phyloP scores from a whole-genome alignment of 2,888 invertebrate genomes.

The Pardosa pseudoannulata region DNA sequence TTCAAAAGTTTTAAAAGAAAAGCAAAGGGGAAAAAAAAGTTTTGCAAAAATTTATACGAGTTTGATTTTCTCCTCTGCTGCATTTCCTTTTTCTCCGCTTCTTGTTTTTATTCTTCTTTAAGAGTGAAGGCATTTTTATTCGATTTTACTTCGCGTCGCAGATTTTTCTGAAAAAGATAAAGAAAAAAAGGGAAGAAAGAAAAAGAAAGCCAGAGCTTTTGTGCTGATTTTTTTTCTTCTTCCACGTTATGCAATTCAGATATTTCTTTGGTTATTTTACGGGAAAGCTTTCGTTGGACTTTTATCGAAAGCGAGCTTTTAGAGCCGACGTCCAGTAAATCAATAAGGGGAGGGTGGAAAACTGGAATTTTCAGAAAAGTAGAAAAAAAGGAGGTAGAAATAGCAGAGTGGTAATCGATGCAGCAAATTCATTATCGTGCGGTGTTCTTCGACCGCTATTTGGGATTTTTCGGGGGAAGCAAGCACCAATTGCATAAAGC shows the following conservation, averaged over 20 bases:
- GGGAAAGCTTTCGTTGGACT: conserved; percentile 57
- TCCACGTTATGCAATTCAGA: conserved; percentile 62
- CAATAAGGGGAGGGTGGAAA: conserved; percentile 39
- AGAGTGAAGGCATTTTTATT: conserved; percentile 70
- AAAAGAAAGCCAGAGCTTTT: conserved; percentile 35
- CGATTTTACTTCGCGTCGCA: conserved; percentile 66
- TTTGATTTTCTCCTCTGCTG: conserved; percentile 67
- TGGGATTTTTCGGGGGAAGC: conserved; percentile 17
- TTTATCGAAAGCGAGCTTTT: conserved; percentile 67
- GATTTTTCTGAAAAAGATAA: conserved; percentile 35
- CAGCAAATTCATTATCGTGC: conserved; percentile 65
- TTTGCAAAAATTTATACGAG: conserved; percentile 60
- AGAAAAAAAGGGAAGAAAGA: conserved; percentile 20
- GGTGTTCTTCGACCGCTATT: conserved; percentile 44
- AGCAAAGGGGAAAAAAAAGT: neutral
- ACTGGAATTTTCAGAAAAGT: neutral
- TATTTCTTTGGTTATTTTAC: conserved; percentile 68
- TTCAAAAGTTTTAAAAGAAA: conserved; percentile 59
- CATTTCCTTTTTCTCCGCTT: conserved; percentile 32
- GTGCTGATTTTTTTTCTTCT: conserved; percentile 28
- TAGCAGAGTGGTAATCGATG: conserved; percentile 39
- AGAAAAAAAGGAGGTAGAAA: conserved; percentile 8
- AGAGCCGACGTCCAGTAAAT: conserved; percentile 67
- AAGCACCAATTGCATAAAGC: conserved; percentile 21
- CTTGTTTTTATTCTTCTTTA: conserved; percentile 70